phyloP scores from a whole-genome alignment of 2,113 vertebrate genomes.

The Muscicapa adusta region DNA sequence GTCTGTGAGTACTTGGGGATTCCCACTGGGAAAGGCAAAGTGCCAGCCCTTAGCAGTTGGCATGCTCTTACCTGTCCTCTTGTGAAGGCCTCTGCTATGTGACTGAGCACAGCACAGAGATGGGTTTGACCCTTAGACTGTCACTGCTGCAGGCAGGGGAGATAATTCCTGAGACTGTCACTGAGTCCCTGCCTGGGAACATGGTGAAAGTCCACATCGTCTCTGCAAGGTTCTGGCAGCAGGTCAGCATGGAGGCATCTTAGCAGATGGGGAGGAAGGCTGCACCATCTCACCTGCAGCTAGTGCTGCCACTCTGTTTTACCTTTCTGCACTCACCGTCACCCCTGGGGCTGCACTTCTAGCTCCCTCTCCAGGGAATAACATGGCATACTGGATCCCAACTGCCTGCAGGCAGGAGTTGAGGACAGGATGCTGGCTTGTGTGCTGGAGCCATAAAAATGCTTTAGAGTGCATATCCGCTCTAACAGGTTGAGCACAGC shows the following conservation, averaged over 20 bases:
- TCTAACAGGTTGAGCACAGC: conserved; percentile 2
- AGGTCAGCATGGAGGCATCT: neutral
- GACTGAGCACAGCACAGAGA: neutral
- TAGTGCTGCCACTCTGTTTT: neutral
- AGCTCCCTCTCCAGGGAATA: neutral
- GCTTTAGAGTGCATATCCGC: neutral
- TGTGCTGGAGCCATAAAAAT: neutral
- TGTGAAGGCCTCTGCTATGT: neutral
- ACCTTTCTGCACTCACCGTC: neutral
- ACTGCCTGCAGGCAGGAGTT: neutral
- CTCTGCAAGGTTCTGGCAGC: neutral
- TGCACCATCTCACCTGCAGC: neutral
- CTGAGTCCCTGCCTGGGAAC: fast-evolving
- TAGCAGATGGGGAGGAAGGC: neutral
- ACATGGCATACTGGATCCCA: neutral
- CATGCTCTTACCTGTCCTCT: neutral
- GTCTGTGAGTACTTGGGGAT: neutral
- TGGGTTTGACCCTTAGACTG: neutral
- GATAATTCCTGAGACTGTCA: neutral
- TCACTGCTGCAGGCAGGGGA: neutral
- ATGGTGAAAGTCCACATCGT: neutral
- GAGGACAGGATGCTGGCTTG: neutral
- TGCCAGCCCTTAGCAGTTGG: neutral
- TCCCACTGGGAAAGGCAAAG: neutral
- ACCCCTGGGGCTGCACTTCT: neutral